These are phyloP conservation scores for Falco concolor DNA, from an alignment of 2,797 vertebrate species.

Conservation along the genomic window DNA sequence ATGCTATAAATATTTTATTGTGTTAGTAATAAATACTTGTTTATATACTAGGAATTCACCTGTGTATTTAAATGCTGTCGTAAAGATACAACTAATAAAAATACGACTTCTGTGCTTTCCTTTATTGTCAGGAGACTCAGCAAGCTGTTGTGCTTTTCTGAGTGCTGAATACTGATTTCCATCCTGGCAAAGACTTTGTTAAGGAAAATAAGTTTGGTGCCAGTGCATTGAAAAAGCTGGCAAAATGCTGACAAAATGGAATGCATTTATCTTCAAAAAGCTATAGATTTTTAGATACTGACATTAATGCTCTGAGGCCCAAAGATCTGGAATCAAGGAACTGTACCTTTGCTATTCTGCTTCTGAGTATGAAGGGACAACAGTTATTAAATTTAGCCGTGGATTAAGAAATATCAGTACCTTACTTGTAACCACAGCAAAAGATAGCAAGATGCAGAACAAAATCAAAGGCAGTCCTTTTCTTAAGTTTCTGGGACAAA, in stretches of 20 bases:
- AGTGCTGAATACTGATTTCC: conserved; percentile 33
- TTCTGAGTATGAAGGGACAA: not conserved
- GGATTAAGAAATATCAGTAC: not conserved
- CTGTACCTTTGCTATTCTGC: not conserved
- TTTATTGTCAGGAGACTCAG: conserved; percentile 12
- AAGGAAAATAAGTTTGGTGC: not conserved
- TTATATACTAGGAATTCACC: conserved; percentile 42
- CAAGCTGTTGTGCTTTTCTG: conserved; percentile 31
- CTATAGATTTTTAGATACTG: not conserved
- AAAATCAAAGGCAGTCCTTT: not conserved
- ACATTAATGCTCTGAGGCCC: not conserved
- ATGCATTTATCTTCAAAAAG: not conserved
- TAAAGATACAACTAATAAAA: conserved; percentile 54
- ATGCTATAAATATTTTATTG: conserved; percentile 46
- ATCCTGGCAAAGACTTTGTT: conserved; percentile 2
- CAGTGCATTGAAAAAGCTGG: not conserved
- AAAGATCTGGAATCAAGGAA: not conserved
- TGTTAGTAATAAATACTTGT: conserved; percentile 55
- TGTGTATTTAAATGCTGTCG: conserved; percentile 25
- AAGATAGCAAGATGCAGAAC: not conserved
- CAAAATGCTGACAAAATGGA: not conserved
- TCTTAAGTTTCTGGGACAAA: not conserved
- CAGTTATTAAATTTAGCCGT: not conserved
- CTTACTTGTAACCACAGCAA: not conserved
- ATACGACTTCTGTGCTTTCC: conserved; percentile 29